Conservation (phyloP, 2,888 invertebrate species). For the Chloromyia formosa region DNA sequence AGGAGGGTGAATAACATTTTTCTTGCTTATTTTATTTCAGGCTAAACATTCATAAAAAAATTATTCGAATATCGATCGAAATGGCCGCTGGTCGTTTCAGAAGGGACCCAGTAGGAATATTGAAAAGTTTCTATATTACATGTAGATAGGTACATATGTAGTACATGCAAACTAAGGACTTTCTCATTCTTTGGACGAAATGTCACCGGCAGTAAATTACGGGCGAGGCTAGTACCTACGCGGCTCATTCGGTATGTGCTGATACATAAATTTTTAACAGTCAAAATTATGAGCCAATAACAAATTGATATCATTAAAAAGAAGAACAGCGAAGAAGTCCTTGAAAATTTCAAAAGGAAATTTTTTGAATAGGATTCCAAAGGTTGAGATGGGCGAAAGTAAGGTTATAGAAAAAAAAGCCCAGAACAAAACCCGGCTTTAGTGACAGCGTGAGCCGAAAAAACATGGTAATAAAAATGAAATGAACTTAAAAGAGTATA, state of each 20-base stretch:
- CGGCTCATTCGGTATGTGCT: not conserved
- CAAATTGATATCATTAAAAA: not conserved
- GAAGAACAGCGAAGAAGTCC: not conserved
- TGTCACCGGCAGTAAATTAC: not conserved
- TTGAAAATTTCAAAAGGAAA: no score
- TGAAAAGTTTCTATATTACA: not conserved
- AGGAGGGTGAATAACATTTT: not conserved
- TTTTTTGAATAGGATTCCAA: no score
- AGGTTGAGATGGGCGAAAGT: not conserved
- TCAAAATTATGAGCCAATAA: conserved; percentile 1
- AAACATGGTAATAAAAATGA: conserved; percentile 11
- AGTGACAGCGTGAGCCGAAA: not conserved
- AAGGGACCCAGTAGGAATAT: not conserved
- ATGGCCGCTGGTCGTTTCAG: not conserved
- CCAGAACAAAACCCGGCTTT: not conserved
- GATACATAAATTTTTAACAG: not conserved
- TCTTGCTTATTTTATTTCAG: not conserved
- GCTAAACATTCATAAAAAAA: not conserved
- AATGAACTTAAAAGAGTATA: conserved; percentile 5
- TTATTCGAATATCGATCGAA: not conserved
- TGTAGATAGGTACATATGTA: not conserved
- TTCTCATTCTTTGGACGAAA: no score
- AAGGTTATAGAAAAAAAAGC: not conserved
- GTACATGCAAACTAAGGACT: not conserved
- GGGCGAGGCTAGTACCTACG: not conserved